These are phyloP conservation scores for Porites australiensis DNA, from an alignment of 64 coral and sea anemone species.

Conservation along the genomic window DNA sequence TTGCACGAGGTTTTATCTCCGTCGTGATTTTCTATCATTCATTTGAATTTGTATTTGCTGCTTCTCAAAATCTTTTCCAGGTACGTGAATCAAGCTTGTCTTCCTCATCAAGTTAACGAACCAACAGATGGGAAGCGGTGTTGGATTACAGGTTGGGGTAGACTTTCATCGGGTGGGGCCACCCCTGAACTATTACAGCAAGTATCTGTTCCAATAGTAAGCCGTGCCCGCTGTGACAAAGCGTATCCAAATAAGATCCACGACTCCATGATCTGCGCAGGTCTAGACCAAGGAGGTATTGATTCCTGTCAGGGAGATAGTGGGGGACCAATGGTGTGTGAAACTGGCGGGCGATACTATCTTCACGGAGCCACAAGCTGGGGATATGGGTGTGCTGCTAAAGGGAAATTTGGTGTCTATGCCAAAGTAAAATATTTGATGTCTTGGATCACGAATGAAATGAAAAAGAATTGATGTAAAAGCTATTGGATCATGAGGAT, in stretches of 20 bases:
- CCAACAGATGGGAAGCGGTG: background rate
- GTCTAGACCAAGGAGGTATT: conserved; percentile 59
- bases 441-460: conserved; percentile 25
- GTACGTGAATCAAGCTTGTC: conserved; percentile 6
- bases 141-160: conserved; percentile 60
- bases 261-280: conserved; percentile 57
- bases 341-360: conserved; percentile 34
- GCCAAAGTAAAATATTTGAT: conserved; percentile 56
- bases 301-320: conserved; percentile 67
- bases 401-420: conserved; percentile 70
- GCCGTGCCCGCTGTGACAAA: conserved; percentile 29
- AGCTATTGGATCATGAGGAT: background rate
- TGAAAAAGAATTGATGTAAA: background rate
- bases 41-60: background rate
- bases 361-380: conserved; percentile 56
- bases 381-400: conserved; percentile 48
- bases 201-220: conserved; percentile 42
- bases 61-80: background rate
- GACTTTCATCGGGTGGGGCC: conserved; percentile 14
- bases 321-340: conserved; percentile 39
- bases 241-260: conserved; percentile 58
- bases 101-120: background rate
- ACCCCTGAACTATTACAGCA: conserved; percentile 31
- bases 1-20: too few relatives aligned
- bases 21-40: too few relatives aligned